phyloP scores from a whole-genome alignment of 2,113 vertebrate species.

The Apistogramma diplotaenia region DNA sequence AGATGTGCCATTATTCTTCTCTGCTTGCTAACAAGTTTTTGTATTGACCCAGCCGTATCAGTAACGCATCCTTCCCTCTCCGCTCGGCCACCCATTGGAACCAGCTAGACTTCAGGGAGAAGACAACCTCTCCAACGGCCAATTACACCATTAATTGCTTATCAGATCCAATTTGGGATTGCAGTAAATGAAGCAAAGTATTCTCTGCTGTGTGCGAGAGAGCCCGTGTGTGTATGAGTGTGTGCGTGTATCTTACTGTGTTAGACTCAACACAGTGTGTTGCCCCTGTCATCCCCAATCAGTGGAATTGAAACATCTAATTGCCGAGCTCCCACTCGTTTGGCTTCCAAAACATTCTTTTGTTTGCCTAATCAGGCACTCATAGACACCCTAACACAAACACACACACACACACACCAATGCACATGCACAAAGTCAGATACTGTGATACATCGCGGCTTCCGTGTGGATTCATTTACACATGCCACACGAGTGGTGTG shows the following conservation, averaged over 20 bases:
- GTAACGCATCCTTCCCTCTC: slow-evolving; percentile 43
- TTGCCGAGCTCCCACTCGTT: slow-evolving; percentile 68
- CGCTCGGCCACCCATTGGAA: slow-evolving; percentile 51
- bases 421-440: not conserved
- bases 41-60: slow-evolving; percentile 42
- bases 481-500: not conserved
- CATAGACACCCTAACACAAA: not conserved
- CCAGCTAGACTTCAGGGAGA: slow-evolving; percentile 67
- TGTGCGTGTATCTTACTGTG: slow-evolving; percentile 32
- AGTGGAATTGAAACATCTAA: slow-evolving; percentile 75
- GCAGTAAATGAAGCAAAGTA: slow-evolving; percentile 73
- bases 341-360: slow-evolving; percentile 71
- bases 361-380: slow-evolving; percentile 67
- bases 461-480: not conserved
- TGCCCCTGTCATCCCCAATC: slow-evolving; percentile 80
- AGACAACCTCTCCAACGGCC: slow-evolving; percentile 74
- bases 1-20: not conserved
- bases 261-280: slow-evolving; percentile 45
- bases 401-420: not conserved
- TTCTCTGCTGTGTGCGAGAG: slow-evolving; percentile 39
- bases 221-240: not conserved
- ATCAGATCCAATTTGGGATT: slow-evolving; percentile 78
- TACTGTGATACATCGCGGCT: not conserved
- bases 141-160: slow-evolving; percentile 82
- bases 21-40: slow-evolving; percentile 17